A percentile compares a stretch with the other conserved stretches of the same genome.
Evolutionary conservation across 2,797 vertebrate genomes (phyloP).

Genomic region (Hippocampus kuda): DNA sequence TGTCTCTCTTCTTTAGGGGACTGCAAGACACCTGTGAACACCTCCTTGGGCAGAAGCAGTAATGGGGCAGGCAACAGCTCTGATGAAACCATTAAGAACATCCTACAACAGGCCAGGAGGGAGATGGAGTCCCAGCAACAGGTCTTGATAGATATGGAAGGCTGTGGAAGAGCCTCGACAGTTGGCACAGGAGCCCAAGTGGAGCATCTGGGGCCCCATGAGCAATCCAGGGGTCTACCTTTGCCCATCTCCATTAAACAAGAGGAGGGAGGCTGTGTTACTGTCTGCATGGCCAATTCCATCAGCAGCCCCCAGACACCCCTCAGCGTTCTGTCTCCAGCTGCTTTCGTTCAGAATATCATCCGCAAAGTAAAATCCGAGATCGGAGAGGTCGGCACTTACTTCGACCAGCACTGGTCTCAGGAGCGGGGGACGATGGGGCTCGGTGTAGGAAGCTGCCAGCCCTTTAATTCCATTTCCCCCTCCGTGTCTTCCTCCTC

Average conservation of each 20-base stretch:
- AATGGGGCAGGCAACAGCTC: slow-evolving; percentile 73
- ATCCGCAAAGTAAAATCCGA: slow-evolving; percentile 97
- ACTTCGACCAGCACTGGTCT: slow-evolving; percentile 97
- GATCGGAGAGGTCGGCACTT: slow-evolving; percentile 86
- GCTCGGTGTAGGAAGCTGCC: slow-evolving; percentile 40
- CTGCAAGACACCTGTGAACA: slow-evolving; percentile 65
- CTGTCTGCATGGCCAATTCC: slow-evolving; percentile 56
- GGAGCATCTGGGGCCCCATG: slow-evolving; percentile 56
- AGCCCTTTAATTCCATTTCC: slow-evolving; percentile 80
- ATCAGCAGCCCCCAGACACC: slow-evolving; percentile 71
- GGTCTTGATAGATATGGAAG: slow-evolving; percentile 86
- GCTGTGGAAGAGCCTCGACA: slow-evolving; percentile 51
- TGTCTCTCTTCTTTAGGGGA: slow-evolving; percentile 65
- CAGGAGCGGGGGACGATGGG: slow-evolving; percentile 74
- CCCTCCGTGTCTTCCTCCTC: slow-evolving; percentile 88
- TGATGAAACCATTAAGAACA: slow-evolving; percentile 88
- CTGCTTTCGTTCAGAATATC: slow-evolving; percentile 94
- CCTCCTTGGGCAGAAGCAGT: slow-evolving; percentile 67
- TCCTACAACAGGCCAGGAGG: slow-evolving; percentile 83
- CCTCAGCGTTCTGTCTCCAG: slow-evolving; percentile 84
- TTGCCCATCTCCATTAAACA: slow-evolving; percentile 78
- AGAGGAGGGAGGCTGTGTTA: slow-evolving; percentile 70
- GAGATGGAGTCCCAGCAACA: slow-evolving; percentile 97
- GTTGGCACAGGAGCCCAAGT: slow-evolving; percentile 50
- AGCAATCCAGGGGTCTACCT: slow-evolving; percentile 47